phyloP scores from a whole-genome alignment of 2,113 vertebrate species.

The Corvus cornix region DNA sequence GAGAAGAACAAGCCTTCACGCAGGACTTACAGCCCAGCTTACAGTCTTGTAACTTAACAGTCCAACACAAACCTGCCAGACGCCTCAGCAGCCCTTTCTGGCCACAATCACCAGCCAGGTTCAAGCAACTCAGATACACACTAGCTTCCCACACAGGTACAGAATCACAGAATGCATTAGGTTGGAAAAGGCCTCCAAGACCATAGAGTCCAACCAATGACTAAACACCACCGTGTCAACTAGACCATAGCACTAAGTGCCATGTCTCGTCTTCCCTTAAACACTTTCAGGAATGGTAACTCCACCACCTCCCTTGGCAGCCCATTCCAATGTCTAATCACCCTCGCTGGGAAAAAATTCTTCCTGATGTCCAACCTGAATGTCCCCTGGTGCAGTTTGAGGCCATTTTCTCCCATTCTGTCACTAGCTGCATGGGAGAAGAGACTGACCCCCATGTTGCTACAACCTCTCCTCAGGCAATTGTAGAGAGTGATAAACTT shows the following conservation, averaged over 20 bases:
- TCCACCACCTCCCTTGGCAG: neutral
- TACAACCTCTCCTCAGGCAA: neutral
- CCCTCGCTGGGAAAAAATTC: neutral
- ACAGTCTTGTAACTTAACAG: too few relatives aligned
- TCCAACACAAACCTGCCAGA: neutral
- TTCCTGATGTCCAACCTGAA: neutral
- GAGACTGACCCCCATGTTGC: too few relatives aligned
- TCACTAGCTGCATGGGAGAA: neutral
- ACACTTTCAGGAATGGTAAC: neutral
- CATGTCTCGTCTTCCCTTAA: neutral
- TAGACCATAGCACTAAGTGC: neutral
- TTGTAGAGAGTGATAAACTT: rapidly evolving
- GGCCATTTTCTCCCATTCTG: neutral
- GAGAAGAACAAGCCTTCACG: neutral
- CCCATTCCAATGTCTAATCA: neutral
- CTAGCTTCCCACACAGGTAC: too few relatives aligned
- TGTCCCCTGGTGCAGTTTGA: neutral
- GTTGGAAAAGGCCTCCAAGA: neutral
- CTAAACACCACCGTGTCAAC: rapidly evolving
- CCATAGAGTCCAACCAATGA: neutral
- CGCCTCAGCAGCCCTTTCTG: neutral
- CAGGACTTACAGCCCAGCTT: too few relatives aligned
- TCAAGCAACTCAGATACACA: too few relatives aligned
- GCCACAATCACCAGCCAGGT: neutral
- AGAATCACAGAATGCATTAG: neutral